Evolutionary conservation across 2,797 vertebrate species (phyloP), one percentile per base, ranked within the genome.

Genomic region (Sebastes paucispinis): DNA sequence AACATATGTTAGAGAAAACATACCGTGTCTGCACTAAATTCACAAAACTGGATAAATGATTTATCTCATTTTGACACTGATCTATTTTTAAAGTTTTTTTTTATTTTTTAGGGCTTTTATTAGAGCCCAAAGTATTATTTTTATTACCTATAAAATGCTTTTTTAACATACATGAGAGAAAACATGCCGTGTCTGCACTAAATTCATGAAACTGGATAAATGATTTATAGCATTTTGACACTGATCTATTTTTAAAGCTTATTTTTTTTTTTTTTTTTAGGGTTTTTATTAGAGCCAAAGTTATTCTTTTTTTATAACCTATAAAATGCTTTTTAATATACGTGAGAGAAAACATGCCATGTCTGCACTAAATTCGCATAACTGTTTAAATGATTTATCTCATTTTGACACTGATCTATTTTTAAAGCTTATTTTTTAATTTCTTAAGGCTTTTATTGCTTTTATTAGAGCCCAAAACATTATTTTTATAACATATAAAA

Each of bases 171-270:
- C 25, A 1, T 47, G 36, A 77, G 24, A 47, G 18, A 34, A 80
- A 63, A 69, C 13, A 25, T 58, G 10, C 6, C 6, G n/a, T 14
- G 2, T 80, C 65, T 60, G 22, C 52, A 5, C 24, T 25, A n/a
- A 75, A 36, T 31, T 22, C 13, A 32, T n/a, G 32, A 13, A 52
- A 74, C 43, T 31, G n/a, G 3, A 74, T 73, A n/a, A 77, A 87
- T 71, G 22, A 81, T 82, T 77, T 50, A 50, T 90, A 18, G 29
- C 55, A 34, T 76, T 86, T 83, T 78, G 76, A 80, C 52, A 39
- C 57, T 31, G 75, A 88, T 82, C 77, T 67, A 65, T 85, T 87
- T 89, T 78, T 75, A 78, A 93, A 39, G 36, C 36, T 39, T 39
- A 5, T 39, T 39, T 39, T 0, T 31, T 34, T 34, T 0, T 9